phyloP scores from a whole-genome alignment of 2,113 vertebrate species.

The Dicerorhinus sumatrensis region DNA sequence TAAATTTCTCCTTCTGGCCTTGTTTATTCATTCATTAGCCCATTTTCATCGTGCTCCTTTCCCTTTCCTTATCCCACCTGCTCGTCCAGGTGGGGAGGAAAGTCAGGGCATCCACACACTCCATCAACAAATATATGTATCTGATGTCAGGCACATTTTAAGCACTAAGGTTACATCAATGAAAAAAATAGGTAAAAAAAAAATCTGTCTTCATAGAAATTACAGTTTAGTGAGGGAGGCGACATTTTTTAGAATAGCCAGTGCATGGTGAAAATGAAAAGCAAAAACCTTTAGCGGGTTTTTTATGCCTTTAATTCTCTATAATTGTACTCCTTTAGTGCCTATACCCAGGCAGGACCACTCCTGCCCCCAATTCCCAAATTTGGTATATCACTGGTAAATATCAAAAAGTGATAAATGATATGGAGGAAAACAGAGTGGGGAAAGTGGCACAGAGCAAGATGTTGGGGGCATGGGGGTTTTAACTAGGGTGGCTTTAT shows the following conservation, averaged over 20 bases:
- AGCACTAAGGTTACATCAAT: neutral
- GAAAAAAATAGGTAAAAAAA: neutral
- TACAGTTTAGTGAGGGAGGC: neutral
- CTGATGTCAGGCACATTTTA: neutral
- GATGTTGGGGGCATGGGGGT: fast-evolving
- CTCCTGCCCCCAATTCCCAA: neutral
- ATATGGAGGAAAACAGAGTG: neutral
- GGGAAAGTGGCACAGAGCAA: too few relatives aligned
- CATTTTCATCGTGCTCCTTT: neutral
- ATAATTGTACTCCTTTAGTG: fast-evolving
- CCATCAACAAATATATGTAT: too few relatives aligned
- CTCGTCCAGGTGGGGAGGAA: neutral
- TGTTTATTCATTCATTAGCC: neutral
- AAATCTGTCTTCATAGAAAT: neutral
- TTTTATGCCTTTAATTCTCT: neutral
- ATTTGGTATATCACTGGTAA: neutral
- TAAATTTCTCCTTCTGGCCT: neutral
- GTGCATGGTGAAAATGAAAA: neutral
- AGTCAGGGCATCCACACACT: fast-evolving
- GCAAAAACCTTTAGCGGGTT: neutral
- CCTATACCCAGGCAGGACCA: too few relatives aligned
- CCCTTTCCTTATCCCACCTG: neutral
- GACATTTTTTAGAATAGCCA: neutral
- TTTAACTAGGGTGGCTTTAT: neutral
- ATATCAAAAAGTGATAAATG: too few relatives aligned